Evolutionary conservation across 2,113 vertebrate genomes (phyloP), one percentile per base, ranked within the genome.

Genomic region (Myocastor coypus): DNA sequence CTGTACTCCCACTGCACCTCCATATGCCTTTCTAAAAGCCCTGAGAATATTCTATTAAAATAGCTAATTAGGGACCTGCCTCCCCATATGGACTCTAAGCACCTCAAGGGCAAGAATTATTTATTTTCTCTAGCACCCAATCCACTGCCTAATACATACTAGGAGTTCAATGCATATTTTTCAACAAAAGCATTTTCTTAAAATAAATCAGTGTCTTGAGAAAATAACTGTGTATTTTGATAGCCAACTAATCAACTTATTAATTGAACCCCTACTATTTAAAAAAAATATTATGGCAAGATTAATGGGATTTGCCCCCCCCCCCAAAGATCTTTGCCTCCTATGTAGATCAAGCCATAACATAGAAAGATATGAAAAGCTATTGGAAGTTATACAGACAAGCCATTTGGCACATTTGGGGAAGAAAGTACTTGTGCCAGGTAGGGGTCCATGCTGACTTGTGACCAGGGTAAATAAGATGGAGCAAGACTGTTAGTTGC

Each of bases 11-110:
- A 90, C 28, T 22, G 95, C 83, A 96, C 94, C 86, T 96, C 91
- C 93, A 92, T 95, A 91, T 96, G 94, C 81, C 86, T 96, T 90
- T 92, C 75, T 89, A 83, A 83, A 91, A 82, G 78, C 83, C 93
- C 83, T 97, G 95, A 94, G 93, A 92, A 91, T 97, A 95, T 95
- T 96, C 95, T 93, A 96, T 97, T 97, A 96, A 97, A 96, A 97
- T 97, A 96, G 78, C 83, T 96, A 96, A 96, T 97, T 96, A 97
- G 95, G 83, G 92, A 69, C 87, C 92, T 96, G 92, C 89, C 83
- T 96, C n/a, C 87, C 93, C 95, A 96, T 92, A 95, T 96, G 94
- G 93, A 92, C 57, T 63, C 93, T 57, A 73, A 97, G 61, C 52
- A 96, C 94, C 96, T 97, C 92, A 96, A 97, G 97, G 83, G 89